Conservation (phyloP, 2,797 vertebrate genomes). For the Danio kyathit region DNA sequence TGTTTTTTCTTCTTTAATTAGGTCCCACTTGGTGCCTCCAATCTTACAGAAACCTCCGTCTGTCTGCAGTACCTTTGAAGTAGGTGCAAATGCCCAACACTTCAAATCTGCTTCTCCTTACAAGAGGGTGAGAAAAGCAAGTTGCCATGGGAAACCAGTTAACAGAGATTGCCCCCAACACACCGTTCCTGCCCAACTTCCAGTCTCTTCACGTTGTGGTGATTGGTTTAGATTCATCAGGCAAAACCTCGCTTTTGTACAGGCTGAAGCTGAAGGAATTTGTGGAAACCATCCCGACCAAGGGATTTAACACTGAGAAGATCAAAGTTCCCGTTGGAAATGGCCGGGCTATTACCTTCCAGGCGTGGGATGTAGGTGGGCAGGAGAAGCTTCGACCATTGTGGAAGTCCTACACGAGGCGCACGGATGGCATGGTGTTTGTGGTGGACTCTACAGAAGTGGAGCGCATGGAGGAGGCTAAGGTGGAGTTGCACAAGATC, state of each 20-base stretch:
- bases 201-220: conserved; percentile 89
- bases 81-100: conserved; percentile 70
- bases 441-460: conserved; percentile 88
- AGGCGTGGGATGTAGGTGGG: conserved; percentile 92
- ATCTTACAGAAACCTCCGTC: conserved; percentile 53
- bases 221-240: conserved; percentile 86
- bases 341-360: conserved; percentile 84
- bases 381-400: conserved; percentile 90
- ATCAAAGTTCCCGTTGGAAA: conserved; percentile 84
- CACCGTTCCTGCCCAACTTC: conserved; percentile 85
- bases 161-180: conserved; percentile 85
- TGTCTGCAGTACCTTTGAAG: conserved; percentile 62
- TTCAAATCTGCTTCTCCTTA: conserved; percentile 68
- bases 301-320: conserved; percentile 92
- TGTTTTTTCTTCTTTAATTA: conserved; percentile 68
- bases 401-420: conserved; percentile 91
- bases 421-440: conserved; percentile 89
- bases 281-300: conserved; percentile 89
- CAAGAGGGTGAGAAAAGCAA: conserved; percentile 68
- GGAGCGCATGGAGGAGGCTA: conserved; percentile 90
- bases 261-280: conserved; percentile 90
- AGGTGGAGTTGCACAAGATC: conserved; percentile 89
- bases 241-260: conserved; percentile 91
- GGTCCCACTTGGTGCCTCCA: conserved; percentile 61
- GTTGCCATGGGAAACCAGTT: conserved; percentile 89